Conservation (phyloP, 2,113 vertebrate species). For the Pogona vitticeps region DNA sequence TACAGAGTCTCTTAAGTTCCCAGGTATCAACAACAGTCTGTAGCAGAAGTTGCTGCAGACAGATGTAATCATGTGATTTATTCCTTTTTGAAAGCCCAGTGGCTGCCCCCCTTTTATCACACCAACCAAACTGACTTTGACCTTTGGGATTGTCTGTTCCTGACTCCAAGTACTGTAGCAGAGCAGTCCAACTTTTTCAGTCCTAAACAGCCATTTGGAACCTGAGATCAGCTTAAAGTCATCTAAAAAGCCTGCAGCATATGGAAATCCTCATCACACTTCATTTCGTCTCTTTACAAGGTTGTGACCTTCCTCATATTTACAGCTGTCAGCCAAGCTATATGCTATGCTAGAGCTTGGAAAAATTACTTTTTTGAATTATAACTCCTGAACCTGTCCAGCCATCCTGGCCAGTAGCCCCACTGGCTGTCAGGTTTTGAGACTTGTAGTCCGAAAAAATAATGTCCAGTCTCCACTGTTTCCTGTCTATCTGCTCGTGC, state of each 20-base stretch:
- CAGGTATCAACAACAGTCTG: not conserved
- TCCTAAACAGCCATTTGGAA: not conserved
- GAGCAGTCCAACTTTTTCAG: not conserved
- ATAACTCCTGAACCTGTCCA: too few relatives aligned
- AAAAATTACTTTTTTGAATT: too few relatives aligned
- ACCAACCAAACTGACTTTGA: fast-evolving
- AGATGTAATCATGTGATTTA: not conserved
- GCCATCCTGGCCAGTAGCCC: too few relatives aligned
- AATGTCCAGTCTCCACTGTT: too few relatives aligned
- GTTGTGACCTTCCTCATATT: not conserved
- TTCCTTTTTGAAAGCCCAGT: not conserved
- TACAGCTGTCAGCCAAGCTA: not conserved
- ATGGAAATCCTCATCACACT: not conserved
- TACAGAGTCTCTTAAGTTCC: not conserved
- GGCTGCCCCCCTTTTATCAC: not conserved
- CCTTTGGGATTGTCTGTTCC: not conserved
- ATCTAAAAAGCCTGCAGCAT: not conserved
- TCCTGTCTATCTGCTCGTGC: not conserved
- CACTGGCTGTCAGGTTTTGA: too few relatives aligned
- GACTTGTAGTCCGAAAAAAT: too few relatives aligned
- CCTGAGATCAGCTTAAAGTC: not conserved
- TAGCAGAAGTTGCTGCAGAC: not conserved
- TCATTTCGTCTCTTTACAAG: not conserved
- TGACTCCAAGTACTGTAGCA: not conserved
- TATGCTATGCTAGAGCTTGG: not conserved